Base-by-base conservation (phyloP, 2,888 invertebrate genomes). In the Homarus gammarus region DNA sequence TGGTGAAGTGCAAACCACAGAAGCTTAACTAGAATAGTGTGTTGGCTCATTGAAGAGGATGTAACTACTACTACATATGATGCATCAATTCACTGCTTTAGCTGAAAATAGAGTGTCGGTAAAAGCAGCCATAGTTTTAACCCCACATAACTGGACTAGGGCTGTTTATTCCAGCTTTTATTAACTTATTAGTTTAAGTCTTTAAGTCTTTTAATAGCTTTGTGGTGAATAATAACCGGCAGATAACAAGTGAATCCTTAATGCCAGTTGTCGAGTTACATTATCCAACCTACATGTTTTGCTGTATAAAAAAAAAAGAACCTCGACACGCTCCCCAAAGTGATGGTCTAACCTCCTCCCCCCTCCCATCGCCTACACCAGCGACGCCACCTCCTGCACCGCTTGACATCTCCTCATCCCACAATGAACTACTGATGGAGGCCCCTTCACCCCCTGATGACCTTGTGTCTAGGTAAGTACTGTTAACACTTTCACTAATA, bases 351-450 rank as follows among this genome's bases (percentile, higher is more conserved):
- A 75, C 84, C 61, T 31, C 49, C 73, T 56, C 22, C 73, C 51
- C 36, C 84, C 75, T 61, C 84, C 72, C n/a, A 38, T 61, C 33
- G 36, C 27, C 75, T 51, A 22, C 78, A 33, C 82, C 75, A 89
- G 88, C 88, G 33, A 78, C 88, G 83, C 88, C 88, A 38, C 83
- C 88, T 27, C 88, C 83, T 70, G 75, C 87, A n/a, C 44, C 82
- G n/a, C 78, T 38, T 38, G 88, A 89, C 70, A 49, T 64, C 31
- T 78, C 49, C 72, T 38, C 78, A n/a, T 33, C 78, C 49, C 88
- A 51, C 77, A 89, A 89, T 70, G 88, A 88, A 33, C 83, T 83
- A 10, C 61, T 83, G 33, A 36, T 75, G 68, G 88, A 89, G 64
- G 40, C 78, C 8, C 78, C 64, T 15, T 44, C 88, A 40, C 64